Base-by-base conservation (phyloP, 2,113 vertebrate species). In the Planiliza haematocheilus region DNA sequence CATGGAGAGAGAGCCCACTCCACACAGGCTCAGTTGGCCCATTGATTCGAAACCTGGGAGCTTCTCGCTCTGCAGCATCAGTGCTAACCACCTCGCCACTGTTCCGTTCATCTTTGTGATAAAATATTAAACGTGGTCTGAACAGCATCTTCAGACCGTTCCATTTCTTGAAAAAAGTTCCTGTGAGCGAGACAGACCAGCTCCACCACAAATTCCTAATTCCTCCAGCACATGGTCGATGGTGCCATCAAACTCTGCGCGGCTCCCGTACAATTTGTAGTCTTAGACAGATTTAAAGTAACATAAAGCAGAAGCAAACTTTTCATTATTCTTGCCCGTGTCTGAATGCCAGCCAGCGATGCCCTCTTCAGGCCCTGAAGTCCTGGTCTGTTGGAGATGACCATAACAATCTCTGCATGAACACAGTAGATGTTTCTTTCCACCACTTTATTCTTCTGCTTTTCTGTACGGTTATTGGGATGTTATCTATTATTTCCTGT, bases 111-210 rank as follows among this genome's bases (percentile, higher is more conserved):
- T n/a, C n/a, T n/a, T n/a, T n/a, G n/a, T n/a, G n/a, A n/a, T n/a
- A n/a, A n/a, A n/a, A n/a, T n/a, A n/a, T n/a, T n/a, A n/a, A n/a
- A n/a, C n/a, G n/a, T n/a, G n/a, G n/a, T n/a, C n/a, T n/a, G n/a
- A n/a, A n/a, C n/a, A n/a, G n/a, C 6, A 2, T 11, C 1, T 51
- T 11, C 91, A 74, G 89, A 99, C 98, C 96, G 46, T 93, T 93
- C 97, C 98, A 99, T 69, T 99, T 99, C 73, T 89, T 95, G 79
- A 99, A 97, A 24, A 99, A 98, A 2, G 92, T 88, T 2, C 94
- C 95, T 0, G 97, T 97, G 17, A 0, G 98, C 97, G 46, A 99
- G 94, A 83, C 97, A 99, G 55, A 99, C 94, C 75, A 99, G 85
- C 86, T 98, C 93, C 82, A 94, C 93, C 0, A 92, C 93, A 37